A percentile compares a stretch with the other conserved stretches of the same genome.
These are phyloP conservation scores for Mus spretus DNA, from an alignment of 2,797 vertebrate species.

Conservation along the genomic window DNA sequence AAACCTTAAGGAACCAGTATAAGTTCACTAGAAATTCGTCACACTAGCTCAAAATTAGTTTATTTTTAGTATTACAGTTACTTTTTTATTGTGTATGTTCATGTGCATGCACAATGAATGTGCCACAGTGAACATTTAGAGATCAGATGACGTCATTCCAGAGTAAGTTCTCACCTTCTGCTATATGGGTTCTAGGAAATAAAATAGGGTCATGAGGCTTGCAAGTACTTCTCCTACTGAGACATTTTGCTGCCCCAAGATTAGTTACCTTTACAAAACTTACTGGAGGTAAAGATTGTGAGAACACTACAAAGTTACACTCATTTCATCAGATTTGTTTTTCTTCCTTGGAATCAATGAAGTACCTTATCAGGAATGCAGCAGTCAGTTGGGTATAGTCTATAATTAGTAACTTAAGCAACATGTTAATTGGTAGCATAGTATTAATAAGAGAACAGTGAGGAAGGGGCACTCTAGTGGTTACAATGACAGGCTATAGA, in stretches of 20 bases:
- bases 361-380: background rate
- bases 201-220: background rate
- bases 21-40: conserved; percentile 30
- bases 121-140: background rate
- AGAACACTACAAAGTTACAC: background rate
- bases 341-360: background rate
- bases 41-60: background rate
- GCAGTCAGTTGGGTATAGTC: background rate
- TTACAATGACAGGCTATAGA: background rate
- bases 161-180: background rate
- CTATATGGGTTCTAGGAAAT: background rate
- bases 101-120: too few relatives aligned
- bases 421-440: background rate
- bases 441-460: background rate
- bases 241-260: background rate
- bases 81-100: background rate
- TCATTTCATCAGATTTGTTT: background rate
- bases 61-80: background rate
- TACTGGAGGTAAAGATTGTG: background rate
- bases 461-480: background rate
- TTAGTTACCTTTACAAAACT: conserved; percentile 46
- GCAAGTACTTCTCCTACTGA: background rate
- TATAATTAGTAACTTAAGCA: background rate
- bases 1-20: background rate
- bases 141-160: background rate